Conservation (phyloP, 2,113 vertebrate genomes). For the Sylvilagus bachmani region DNA sequence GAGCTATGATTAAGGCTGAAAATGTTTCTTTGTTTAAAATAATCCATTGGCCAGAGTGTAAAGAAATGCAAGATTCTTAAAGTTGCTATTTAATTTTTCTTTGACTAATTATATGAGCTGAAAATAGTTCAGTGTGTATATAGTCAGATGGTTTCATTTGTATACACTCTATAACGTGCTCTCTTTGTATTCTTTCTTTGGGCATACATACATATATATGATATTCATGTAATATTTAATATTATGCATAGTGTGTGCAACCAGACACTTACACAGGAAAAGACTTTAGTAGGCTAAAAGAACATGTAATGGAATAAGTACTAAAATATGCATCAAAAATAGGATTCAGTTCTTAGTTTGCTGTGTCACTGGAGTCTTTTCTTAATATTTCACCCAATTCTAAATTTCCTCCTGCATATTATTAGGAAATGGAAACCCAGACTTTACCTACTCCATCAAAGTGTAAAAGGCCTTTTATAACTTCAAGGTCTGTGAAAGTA, state of each 20-base stretch:
- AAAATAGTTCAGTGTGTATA: constrained; percentile 50
- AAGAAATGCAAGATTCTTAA: constrained; percentile 49
- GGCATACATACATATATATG: background rate
- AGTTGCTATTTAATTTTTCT: constrained; percentile 66
- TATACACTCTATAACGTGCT: background rate
- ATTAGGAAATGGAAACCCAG: background rate
- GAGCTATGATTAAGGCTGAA: constrained; percentile 57
- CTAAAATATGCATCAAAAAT: background rate
- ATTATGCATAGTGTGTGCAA: background rate
- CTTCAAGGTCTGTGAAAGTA: background rate
- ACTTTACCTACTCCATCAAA: background rate
- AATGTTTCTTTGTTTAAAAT: constrained; percentile 72
- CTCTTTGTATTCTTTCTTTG: background rate
- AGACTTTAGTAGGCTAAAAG: background rate
- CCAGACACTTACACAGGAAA: background rate
- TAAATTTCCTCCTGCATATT: background rate
- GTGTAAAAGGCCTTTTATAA: background rate
- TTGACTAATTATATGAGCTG: constrained; percentile 42
- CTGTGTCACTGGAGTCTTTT: background rate
- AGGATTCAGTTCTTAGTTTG: background rate
- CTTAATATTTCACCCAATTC: background rate
- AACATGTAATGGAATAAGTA: rapidly evolving
- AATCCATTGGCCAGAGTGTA: constrained; percentile 49
- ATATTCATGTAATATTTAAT: background rate
- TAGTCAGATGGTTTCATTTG: background rate